These are phyloP conservation scores for Ptychoptera contaminata DNA, from an alignment of 2,888 invertebrate species.

Conservation along the genomic window DNA sequence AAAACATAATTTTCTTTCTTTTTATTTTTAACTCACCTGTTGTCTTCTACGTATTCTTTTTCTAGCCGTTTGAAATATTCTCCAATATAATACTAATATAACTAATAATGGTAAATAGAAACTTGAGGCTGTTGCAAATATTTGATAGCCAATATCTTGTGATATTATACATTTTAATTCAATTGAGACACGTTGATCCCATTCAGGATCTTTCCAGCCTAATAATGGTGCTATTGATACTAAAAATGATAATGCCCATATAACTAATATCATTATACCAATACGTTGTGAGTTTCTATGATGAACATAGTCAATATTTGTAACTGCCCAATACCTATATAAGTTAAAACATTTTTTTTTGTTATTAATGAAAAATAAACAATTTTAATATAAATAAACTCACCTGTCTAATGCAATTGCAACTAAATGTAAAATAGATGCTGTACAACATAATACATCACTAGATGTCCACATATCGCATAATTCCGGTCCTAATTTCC, in stretches of 20 bases:
- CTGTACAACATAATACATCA: constrained; percentile 82
- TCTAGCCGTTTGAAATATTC: constrained; percentile 78
- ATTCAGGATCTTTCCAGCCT: constrained; percentile 59
- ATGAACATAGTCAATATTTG: constrained; percentile 79
- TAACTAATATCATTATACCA: constrained; percentile 63
- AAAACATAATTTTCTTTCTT: neutral
- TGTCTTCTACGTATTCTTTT: constrained; percentile 62
- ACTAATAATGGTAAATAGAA: constrained; percentile 81
- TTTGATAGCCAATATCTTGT: constrained; percentile 70
- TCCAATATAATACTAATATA: constrained; percentile 79
- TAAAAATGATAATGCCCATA: constrained; percentile 69
- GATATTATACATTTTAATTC: constrained; percentile 64
- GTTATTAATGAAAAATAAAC: neutral
- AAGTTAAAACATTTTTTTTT: neutral
- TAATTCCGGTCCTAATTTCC: constrained; percentile 72
- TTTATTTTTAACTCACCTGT: constrained; percentile 25
- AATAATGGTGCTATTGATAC: constrained; percentile 79
- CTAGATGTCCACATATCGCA: constrained; percentile 92
- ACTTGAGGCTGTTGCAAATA: constrained; percentile 80
- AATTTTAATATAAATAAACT: constrained; percentile 11
- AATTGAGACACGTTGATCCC: constrained; percentile 39
- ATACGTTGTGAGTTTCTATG: constrained; percentile 61
- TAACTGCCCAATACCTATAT: constrained; percentile 39
- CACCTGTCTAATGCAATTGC: constrained; percentile 71
- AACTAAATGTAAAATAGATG: constrained; percentile 64